Percentiles rank a stretch among this genome's conserved stretches.
Evolutionary conservation across 2,113 vertebrate species (phyloP).

Genomic region (Tympanuchus pallidicinctus): DNA sequence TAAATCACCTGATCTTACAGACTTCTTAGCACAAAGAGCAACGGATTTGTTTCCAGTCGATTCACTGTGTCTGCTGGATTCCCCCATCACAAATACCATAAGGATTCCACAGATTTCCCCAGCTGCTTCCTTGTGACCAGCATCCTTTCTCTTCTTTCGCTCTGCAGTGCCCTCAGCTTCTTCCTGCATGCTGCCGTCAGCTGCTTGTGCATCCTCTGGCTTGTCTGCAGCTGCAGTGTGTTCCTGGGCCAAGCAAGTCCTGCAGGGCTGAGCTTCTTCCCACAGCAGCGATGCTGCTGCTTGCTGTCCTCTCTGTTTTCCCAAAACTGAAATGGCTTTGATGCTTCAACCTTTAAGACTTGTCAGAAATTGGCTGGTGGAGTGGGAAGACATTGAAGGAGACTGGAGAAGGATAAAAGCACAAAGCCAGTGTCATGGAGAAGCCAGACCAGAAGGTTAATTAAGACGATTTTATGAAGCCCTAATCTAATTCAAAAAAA

Average conservation of each 20-base stretch:
- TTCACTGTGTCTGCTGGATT: background rate
- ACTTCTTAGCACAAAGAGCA: accelerated
- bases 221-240: background rate
- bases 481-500: background rate
- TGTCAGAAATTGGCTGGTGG: background rate
- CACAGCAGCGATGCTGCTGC: background rate
- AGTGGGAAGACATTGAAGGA: background rate
- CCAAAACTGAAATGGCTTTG: background rate
- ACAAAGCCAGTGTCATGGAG: background rate
- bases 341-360: background rate
- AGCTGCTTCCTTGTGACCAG: background rate
- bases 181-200: background rate
- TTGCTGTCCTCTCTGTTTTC: accelerated
- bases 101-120: background rate
- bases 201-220: accelerated
- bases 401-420: background rate
- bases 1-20: background rate
- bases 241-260: accelerated
- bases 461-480: background rate
- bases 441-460: background rate
- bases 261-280: background rate
- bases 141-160: background rate
- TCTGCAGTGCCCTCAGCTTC: background rate
- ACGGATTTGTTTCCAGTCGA: accelerated
- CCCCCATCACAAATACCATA: background rate